Conservation (phyloP, 1,140 invertebrate species). For the Rhysida immarginata region DNA sequence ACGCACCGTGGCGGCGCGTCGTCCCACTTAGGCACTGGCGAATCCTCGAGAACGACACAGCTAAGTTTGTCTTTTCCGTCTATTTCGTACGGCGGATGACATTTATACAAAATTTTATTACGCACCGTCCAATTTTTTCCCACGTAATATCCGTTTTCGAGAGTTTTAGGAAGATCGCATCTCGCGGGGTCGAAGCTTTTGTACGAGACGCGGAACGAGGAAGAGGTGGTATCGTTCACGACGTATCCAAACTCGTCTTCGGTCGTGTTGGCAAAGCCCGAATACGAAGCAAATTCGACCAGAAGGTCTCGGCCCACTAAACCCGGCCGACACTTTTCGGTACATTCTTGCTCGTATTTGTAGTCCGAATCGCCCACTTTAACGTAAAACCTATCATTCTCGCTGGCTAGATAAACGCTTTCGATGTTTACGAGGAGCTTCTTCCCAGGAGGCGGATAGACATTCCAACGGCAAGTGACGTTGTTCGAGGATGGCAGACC, state of each 20-base stretch:
- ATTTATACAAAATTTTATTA: conserved; percentile 9
- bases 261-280: neutral
- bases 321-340: conserved; percentile 13
- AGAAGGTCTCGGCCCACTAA: conserved; percentile 11
- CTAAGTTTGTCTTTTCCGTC: conserved; percentile 8
- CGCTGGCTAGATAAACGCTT: conserved; percentile 10
- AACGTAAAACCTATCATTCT: conserved; percentile 5
- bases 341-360: conserved; percentile 14
- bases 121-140: conserved; percentile 12
- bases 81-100: conserved; percentile 14
- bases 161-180: conserved; percentile 9
- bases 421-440: conserved; percentile 15
- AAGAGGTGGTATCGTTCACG: neutral
- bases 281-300: conserved; percentile 7
- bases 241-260: neutral
- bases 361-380: conserved; percentile 11
- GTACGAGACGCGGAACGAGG: conserved; percentile 14
- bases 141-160: conserved; percentile 11
- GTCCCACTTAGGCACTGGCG: conserved; percentile 14
- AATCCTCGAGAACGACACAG: conserved; percentile 9
- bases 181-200: conserved; percentile 14
- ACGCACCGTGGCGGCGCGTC: conserved; percentile 10
- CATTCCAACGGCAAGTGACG: conserved; percentile 13
- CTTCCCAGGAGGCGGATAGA: conserved; percentile 12
- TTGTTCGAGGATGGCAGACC: neutral